These are phyloP conservation scores for Amphilophus citrinellus DNA, from an alignment of 2,113 vertebrate genomes.

Conservation along the genomic window DNA sequence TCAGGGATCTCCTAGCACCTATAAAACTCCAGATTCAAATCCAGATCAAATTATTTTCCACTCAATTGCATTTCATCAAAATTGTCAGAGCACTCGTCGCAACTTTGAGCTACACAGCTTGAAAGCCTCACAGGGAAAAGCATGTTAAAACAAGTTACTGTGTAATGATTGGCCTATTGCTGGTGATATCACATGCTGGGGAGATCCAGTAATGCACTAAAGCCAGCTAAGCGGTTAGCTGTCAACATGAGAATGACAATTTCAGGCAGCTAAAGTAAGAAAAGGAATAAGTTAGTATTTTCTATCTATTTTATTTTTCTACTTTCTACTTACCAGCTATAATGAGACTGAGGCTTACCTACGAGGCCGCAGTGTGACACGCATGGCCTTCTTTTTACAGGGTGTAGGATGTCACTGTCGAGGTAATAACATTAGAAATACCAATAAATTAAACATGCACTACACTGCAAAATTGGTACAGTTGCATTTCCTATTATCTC, in stretches of 20 bases:
- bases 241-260: not conserved
- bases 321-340: not conserved
- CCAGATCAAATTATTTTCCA: conserved; percentile 25
- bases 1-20: not conserved
- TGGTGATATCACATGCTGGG: not conserved
- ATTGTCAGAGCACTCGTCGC: conserved; percentile 27
- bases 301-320: not conserved
- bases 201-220: not conserved
- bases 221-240: not conserved
- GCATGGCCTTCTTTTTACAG: conserved; percentile 63
- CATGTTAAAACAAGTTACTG: conserved; percentile 1
- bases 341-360: conserved; percentile 66
- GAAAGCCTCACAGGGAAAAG: not conserved
- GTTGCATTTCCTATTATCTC: not conserved
- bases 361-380: conserved; percentile 68
- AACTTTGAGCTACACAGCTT: not conserved
- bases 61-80: conserved; percentile 26
- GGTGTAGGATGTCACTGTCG: conserved; percentile 53
- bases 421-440: conserved; percentile 28
- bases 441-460: not conserved
- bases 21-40: conserved; percentile 32
- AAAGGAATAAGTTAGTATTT: not conserved
- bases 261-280: not conserved
- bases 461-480: not conserved
- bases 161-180: conserved; percentile 8